phyloP scores from a whole-genome alignment of 2,113 vertebrate genomes.

The Cepphus grylle region DNA sequence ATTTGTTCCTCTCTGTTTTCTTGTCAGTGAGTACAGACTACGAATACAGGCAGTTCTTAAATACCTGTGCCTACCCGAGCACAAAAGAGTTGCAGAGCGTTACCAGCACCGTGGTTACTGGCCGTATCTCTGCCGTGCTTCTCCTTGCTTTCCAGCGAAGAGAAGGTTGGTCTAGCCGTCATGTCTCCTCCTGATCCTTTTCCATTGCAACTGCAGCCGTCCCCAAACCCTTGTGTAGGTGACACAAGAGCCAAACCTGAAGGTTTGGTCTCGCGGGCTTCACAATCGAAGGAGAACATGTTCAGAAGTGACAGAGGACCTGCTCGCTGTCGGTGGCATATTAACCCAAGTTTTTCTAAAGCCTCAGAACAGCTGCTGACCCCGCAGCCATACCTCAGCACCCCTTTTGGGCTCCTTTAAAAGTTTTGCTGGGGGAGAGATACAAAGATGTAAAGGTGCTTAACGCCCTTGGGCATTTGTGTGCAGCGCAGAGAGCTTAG shows the following conservation, averaged over 20 bases:
- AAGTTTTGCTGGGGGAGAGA: neutral
- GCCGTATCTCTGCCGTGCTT: rapidly evolving
- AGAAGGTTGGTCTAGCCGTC: neutral
- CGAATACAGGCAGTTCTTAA: neutral
- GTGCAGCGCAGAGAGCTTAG: neutral
- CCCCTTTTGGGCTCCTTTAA: neutral
- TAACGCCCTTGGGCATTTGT: neutral
- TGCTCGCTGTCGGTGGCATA: rapidly evolving
- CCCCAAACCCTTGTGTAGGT: neutral
- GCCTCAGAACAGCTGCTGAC: neutral
- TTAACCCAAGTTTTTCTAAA: neutral
- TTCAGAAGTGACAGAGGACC: neutral
- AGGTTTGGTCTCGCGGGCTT: neutral
- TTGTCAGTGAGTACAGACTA: neutral
- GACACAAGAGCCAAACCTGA: neutral
- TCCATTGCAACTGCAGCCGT: neutral
- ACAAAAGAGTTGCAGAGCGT: neutral
- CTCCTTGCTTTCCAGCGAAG: neutral
- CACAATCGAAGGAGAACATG: neutral
- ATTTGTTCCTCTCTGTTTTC: neutral
- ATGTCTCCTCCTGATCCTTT: neutral
- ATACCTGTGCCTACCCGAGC: neutral
- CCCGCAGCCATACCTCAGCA: neutral
- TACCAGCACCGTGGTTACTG: rapidly evolving
- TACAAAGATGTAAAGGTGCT: neutral